phyloP scores from a whole-genome alignment of 1,140 invertebrate species.

The Pseudomyrmex pallidus region DNA sequence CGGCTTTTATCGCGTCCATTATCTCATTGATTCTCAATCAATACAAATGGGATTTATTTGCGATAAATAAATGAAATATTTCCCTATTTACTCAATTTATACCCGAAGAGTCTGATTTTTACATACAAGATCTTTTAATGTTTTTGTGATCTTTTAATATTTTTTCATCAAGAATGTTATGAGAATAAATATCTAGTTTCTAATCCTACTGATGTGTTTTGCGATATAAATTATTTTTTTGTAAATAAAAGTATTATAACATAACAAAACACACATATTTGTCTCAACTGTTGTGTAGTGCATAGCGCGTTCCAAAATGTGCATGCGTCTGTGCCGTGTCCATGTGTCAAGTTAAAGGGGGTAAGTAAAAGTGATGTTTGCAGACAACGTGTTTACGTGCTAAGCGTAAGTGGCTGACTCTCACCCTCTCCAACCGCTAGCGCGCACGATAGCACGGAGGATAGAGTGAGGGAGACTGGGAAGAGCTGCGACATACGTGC shows the following conservation, averaged over 20 bases:
- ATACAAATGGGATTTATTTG: background rate
- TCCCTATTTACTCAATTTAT: no score
- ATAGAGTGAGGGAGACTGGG: conserved; percentile 35
- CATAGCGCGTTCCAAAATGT: background rate
- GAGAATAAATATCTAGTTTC: no score
- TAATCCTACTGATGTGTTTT: no score
- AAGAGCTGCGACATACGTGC: conserved; percentile 46
- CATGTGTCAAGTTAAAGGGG: conserved; percentile 49
- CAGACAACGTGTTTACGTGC: conserved; percentile 76
- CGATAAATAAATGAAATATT: background rate
- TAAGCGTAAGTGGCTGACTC: conserved; percentile 74
- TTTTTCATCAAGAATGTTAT: conserved; percentile 23
- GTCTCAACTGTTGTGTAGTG: background rate
- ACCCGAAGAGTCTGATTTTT: no score
- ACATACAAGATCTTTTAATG: no score
- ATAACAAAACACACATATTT: background rate
- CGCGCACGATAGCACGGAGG: conserved; percentile 50
- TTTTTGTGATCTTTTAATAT: background rate
- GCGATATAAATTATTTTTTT: no score
- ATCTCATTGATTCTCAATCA: conserved; percentile 40
- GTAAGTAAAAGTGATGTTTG: conserved; percentile 77
- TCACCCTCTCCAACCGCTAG: conserved; percentile 44
- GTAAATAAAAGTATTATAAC: no score
- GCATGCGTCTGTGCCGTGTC: conserved; percentile 1
- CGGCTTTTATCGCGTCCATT: conserved; percentile 33